Evolutionary conservation across 1,140 invertebrate species (phyloP).

Genomic region (Euura lappo): DNA sequence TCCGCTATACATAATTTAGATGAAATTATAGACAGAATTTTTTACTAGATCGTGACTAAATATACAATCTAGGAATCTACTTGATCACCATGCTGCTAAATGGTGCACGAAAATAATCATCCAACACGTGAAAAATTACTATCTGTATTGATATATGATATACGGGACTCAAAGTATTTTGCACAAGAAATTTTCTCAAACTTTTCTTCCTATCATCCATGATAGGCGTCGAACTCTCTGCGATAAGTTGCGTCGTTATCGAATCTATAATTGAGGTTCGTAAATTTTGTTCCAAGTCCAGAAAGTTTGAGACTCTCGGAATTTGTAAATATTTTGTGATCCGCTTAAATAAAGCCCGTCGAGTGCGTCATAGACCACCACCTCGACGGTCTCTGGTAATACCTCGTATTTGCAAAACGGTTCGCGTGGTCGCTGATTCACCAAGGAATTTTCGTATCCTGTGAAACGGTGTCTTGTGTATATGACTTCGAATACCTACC

Average conservation of each 20-base stretch:
- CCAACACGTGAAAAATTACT: too few species aligned
- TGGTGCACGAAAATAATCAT: too few species aligned
- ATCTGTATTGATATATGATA: not conserved
- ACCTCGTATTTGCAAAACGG: slow-evolving; percentile 22
- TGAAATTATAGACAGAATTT: too few species aligned
- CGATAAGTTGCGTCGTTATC: slow-evolving; percentile 5
- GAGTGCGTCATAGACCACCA: slow-evolving; percentile 25
- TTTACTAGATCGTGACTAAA: too few species aligned
- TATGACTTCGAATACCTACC: too few species aligned
- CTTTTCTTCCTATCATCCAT: not conserved
- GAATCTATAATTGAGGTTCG: slow-evolving; percentile 17
- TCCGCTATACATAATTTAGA: too few species aligned
- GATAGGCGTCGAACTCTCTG: not conserved
- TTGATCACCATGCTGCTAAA: too few species aligned
- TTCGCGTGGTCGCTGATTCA: too few species aligned
- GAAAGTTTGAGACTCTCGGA: slow-evolving; percentile 20
- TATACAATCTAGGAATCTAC: too few species aligned
- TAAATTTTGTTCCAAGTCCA: slow-evolving; percentile 12
- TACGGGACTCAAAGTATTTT: slow-evolving; percentile 11
- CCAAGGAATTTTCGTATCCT: too few species aligned
- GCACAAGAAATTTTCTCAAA: not conserved
- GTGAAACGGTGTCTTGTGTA: too few species aligned
- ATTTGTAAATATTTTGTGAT: slow-evolving; percentile 37
- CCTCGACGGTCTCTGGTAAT: not conserved
- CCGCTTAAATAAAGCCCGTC: slow-evolving; percentile 36